phyloP scores from a whole-genome alignment of 2,113 vertebrate species.

The Ranitomeya imitator region DNA sequence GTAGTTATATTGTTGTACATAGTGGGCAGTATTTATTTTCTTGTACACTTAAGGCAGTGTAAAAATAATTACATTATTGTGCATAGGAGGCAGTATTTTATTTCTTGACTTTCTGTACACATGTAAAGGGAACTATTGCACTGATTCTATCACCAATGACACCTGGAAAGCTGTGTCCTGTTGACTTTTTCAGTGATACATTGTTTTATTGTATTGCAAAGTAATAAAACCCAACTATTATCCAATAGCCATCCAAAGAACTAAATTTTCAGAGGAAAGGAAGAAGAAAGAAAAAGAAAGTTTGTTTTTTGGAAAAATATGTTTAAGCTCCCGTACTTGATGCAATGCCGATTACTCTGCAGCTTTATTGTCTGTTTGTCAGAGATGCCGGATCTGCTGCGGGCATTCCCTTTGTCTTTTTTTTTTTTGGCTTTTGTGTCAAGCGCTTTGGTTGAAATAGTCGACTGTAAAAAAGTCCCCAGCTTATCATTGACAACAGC shows the following conservation, averaged over 20 bases:
- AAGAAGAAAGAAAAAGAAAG: not conserved
- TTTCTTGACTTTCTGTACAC: too few species aligned
- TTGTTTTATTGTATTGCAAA: too few species aligned
- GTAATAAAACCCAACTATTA: too few species aligned
- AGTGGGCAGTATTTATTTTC: not conserved
- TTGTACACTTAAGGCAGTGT: not conserved
- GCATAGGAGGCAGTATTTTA: too few species aligned
- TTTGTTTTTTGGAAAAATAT: not conserved
- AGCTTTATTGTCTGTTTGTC: not conserved
- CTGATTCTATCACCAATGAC: too few species aligned
- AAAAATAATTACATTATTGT: not conserved
- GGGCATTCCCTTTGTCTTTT: not conserved
- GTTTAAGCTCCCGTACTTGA: not conserved
- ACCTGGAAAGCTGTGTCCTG: too few species aligned
- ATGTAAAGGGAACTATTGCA: too few species aligned
- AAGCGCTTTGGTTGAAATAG: not conserved
- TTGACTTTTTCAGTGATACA: too few species aligned
- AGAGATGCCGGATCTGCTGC: not conserved
- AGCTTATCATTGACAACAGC: conserved; percentile 13
- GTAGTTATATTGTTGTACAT: conserved; percentile 3
- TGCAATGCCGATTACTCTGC: not conserved
- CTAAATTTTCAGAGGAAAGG: too few species aligned
- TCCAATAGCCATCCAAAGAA: too few species aligned
- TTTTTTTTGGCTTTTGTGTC: not conserved
- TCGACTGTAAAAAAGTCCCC: not conserved